Evolutionary conservation across 2,113 vertebrate genomes (phyloP), one percentile per base, ranked within the genome.

Genomic region (Hemicordylus capensis): DNA sequence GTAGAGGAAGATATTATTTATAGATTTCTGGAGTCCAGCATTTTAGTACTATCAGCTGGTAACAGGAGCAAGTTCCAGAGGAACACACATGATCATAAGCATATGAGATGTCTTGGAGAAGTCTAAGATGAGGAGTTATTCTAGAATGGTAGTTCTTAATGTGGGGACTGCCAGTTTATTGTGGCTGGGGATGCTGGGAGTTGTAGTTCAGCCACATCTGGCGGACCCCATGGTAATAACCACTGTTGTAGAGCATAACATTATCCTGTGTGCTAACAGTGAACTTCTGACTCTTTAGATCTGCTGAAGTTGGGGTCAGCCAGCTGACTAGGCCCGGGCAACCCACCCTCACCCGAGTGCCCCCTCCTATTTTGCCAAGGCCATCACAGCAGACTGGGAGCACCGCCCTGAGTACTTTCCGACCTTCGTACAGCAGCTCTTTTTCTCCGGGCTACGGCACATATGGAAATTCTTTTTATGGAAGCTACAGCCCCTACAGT

Each of bases 311-410:
- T 80, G 96, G 93, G 64, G 82, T 96, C 67, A 82, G 90, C 42
- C 89, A 97, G 76, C 87, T 96, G 74, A 95, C 95, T 34, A 95
- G 94, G 34, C 91, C 97, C 2, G 96, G 96, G 34, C 97, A 97
- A 11, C 97, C 98, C 11, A 61, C 95, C 1, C 90, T 98, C 87
- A 97, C 96, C n/a, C 96, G 98, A 66, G 95, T 99, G 92, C 96
- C 94, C 3, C 98, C 99, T 0, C 99, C 97, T 1, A 86, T 99
- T 76, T 96, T 98, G 56, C 98, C 98, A 66, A 97, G 98, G 59
- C 95, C 97, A 0, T 94, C 97, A 3, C 98, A 98, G 88, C 98
- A 98, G 93, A 89, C 96, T 0, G 94, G 96, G 56, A 91, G 91
- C 89, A 93, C 89, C 79, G 91, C 56, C 66, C 84, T 97, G 88